phyloP scores from a whole-genome alignment of 2,888 invertebrate genomes.

The Idaea aversata region DNA sequence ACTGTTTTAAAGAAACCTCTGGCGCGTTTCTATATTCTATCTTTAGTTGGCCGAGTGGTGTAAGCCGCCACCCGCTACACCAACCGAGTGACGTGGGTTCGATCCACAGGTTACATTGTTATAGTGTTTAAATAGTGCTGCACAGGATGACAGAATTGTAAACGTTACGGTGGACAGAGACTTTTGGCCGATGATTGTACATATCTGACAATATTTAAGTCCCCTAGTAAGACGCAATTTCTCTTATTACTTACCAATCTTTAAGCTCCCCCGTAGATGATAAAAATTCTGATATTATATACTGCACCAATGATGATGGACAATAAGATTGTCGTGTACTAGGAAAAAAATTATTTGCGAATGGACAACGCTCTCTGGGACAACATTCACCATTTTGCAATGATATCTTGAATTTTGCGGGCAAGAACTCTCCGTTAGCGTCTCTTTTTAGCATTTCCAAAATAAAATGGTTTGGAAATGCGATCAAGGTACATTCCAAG shows the following conservation, averaged over 20 bases:
- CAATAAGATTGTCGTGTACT: constrained; percentile 33
- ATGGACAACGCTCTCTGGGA: constrained; percentile 53
- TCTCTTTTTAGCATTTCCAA: constrained; percentile 49
- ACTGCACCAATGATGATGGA: constrained; percentile 48
- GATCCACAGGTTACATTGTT: no score
- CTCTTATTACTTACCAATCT: constrained; percentile 43
- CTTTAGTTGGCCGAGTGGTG: no score
- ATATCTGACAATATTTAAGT: no score
- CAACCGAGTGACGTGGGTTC: no score
- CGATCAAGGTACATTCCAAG: constrained; percentile 49
- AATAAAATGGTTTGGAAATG: constrained; percentile 60
- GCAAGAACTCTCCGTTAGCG: constrained; percentile 8
- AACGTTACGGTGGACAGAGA: no score
- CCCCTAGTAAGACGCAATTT: neutral
- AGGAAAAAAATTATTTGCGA: constrained; percentile 21
- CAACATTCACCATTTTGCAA: constrained; percentile 46
- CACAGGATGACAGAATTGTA: no score
- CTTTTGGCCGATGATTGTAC: no score
- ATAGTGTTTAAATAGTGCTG: no score
- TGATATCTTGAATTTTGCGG: constrained; percentile 43
- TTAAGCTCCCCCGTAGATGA: constrained; percentile 46
- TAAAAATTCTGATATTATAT: constrained; percentile 42
- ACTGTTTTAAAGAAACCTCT: no score
- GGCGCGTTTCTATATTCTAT: no score
- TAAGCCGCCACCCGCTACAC: no score